Conservation (phyloP, 2,888 invertebrate species). For the Agonopterix subpropinquella region DNA sequence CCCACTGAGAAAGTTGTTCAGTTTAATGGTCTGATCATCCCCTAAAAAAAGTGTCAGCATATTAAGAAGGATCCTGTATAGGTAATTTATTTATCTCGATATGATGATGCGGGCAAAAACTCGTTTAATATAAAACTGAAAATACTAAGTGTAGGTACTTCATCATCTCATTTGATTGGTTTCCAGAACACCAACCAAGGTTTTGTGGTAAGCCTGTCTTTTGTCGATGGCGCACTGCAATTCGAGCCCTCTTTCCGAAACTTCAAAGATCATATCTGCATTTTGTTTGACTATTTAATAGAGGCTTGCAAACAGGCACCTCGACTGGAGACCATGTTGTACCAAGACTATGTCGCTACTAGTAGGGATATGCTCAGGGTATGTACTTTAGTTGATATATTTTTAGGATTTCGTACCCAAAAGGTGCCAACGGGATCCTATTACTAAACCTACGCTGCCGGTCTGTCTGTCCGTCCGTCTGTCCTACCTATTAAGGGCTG, state of each 20-base stretch:
- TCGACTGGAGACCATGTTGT: slow-evolving; percentile 86
- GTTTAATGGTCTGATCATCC: too few relatives aligned
- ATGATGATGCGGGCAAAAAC: too few relatives aligned
- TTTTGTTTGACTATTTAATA: slow-evolving; percentile 84
- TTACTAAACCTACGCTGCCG: too few relatives aligned
- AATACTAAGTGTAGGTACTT: neutral
- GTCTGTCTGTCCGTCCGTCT: too few relatives aligned
- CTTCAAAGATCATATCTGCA: slow-evolving; percentile 81
- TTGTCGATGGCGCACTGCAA: slow-evolving; percentile 76
- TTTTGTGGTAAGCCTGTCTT: slow-evolving; percentile 77
- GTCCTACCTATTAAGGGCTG: too few relatives aligned
- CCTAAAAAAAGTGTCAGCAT: too few relatives aligned
- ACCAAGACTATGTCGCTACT: slow-evolving; percentile 74
- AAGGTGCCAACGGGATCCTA: too few relatives aligned
- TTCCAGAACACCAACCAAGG: slow-evolving; percentile 81
- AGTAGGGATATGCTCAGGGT: slow-evolving; percentile 40
- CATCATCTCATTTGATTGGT: neutral
- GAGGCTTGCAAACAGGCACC: slow-evolving; percentile 83
- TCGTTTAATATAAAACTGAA: too few relatives aligned
- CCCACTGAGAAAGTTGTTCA: too few relatives aligned
- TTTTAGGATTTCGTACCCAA: neutral
- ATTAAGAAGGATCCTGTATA: too few relatives aligned
- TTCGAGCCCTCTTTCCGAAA: slow-evolving; percentile 86
- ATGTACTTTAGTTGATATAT: slow-evolving; percentile 5
- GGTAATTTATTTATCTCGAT: too few relatives aligned